Evolutionary conservation across 2,888 invertebrate genomes (phyloP), one percentile per base, ranked within the genome.

Genomic region (Zaprionus lineosus): DNA sequence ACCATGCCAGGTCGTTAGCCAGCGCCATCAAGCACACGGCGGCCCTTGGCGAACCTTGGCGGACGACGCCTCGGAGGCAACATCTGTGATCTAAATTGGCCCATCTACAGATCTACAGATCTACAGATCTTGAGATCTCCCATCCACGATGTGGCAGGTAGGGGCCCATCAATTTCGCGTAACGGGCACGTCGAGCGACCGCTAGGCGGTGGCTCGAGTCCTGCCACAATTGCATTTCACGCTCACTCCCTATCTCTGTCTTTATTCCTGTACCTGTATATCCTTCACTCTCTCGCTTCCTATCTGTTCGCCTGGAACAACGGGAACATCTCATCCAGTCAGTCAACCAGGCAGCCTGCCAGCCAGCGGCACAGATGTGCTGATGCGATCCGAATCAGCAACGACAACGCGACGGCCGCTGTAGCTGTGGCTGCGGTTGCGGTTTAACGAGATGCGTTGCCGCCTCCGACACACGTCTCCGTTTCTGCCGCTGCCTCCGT

Each of bases 381-480:
- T 74, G 75, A 71, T 77, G 70, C 34, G 77, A 75, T 81, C 67
- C 55, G 56, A 74, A 74, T 77, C 82, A 74, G 65, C 68, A 59
- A 52, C 53, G 47, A 37, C 48, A 55, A 14, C 40, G 31, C 37
- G 28, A 28, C 12, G 11, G 37, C 18, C 19, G 15, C 14, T 39
- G 36, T 19, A 24, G 26, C 39, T 41, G 26, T 51, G 28, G 55
- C 72, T 72, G 73, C 73, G 67, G 81, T 87, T 87, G 86, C 81
- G 84, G 87, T 87, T 87, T 86, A 87, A 86, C 86, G 61, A 86
- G 86, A 83, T 84, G 77, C 57, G 82, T 74, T 69, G 66, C 83
- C 87, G 87, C 87, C 87, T 86, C 72, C 84, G 57, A 79, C 70
- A 63, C 74, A 66, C 74, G 63, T 74, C 63, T 68, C 66, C 68